Evolutionary conservation across 2,888 invertebrate genomes (phyloP).

Genomic region (Drosophila subquinaria): DNA sequence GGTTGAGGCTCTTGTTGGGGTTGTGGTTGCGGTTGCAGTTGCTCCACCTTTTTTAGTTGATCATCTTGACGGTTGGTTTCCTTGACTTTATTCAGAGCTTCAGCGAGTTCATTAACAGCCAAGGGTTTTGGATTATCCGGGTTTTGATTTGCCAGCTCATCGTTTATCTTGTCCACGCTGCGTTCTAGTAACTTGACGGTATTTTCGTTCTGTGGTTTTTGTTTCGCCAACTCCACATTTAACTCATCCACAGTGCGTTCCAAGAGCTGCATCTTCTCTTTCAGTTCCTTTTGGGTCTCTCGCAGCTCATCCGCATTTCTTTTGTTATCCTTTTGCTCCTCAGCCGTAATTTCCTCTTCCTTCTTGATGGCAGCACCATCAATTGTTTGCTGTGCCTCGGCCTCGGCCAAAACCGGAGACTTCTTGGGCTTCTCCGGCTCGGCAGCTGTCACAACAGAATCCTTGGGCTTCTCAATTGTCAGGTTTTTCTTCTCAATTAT

Average conservation of each 20-base stretch:
- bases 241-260: slow-evolving; percentile 86
- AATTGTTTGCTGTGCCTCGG: slow-evolving; percentile 67
- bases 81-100: slow-evolving; percentile 86
- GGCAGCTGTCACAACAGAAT: neutral
- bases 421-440: neutral
- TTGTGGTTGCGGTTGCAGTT: neutral
- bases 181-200: slow-evolving; percentile 82
- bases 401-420: neutral
- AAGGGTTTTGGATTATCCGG: slow-evolving; percentile 79
- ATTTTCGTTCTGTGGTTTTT: slow-evolving; percentile 80
- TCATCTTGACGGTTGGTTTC: slow-evolving; percentile 60
- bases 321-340: slow-evolving; percentile 78
- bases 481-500: slow-evolving; percentile 18
- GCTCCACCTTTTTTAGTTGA: slow-evolving; percentile 14
- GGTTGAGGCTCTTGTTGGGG: slow-evolving; percentile 8
- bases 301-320: slow-evolving; percentile 80
- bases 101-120: slow-evolving; percentile 80
- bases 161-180: slow-evolving; percentile 85
- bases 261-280: slow-evolving; percentile 82
- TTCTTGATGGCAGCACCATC: slow-evolving; percentile 86
- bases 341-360: slow-evolving; percentile 84
- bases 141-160: slow-evolving; percentile 85
- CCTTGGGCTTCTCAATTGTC: slow-evolving; percentile 5
- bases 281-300: slow-evolving; percentile 81
- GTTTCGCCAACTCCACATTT: slow-evolving; percentile 85